Evolutionary conservation across 2,797 vertebrate genomes (phyloP).

Genomic region (Fundulus diaphanus): DNA sequence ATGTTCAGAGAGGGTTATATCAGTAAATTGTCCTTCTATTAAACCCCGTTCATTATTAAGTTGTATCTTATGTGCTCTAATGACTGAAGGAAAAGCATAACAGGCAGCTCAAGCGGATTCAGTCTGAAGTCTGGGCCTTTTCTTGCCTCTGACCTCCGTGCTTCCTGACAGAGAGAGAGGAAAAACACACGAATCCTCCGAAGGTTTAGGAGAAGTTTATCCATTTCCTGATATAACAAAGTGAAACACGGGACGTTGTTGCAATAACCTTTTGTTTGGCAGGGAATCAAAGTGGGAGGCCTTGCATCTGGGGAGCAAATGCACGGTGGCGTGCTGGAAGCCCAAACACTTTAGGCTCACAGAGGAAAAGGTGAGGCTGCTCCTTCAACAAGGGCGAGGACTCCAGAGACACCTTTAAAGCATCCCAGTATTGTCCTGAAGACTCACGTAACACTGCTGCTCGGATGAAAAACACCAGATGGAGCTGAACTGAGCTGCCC

Average conservation of each 20-base stretch:
- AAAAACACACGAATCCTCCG: constrained; percentile 64
- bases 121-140: constrained; percentile 34
- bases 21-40: constrained; percentile 15
- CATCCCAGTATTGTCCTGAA: constrained; percentile 50
- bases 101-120: constrained; percentile 20
- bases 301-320: constrained; percentile 49
- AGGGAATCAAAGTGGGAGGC: constrained; percentile 62
- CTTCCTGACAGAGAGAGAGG: constrained; percentile 67
- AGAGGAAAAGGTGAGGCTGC: constrained; percentile 73
- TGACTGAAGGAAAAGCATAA: constrained; percentile 24
- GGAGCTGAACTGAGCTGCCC: background rate
- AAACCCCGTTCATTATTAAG: constrained; percentile 58
- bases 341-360: constrained; percentile 39
- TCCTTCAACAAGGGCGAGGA: constrained; percentile 41
- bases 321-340: constrained; percentile 47
- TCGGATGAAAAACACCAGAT: constrained; percentile 17
- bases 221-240: constrained; percentile 77
- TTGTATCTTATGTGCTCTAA: constrained; percentile 49
- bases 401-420: constrained; percentile 62
- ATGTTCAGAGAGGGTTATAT: constrained; percentile 11
- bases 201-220: constrained; percentile 70
- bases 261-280: constrained; percentile 61
- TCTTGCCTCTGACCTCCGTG: constrained; percentile 46
- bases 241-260: constrained; percentile 54
- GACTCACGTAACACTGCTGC: constrained; percentile 22